Percentiles rank a stretch among this genome's conserved stretches.
phyloP scores from a whole-genome alignment of 2,797 vertebrate genomes.

The Nyctibius grandis region DNA sequence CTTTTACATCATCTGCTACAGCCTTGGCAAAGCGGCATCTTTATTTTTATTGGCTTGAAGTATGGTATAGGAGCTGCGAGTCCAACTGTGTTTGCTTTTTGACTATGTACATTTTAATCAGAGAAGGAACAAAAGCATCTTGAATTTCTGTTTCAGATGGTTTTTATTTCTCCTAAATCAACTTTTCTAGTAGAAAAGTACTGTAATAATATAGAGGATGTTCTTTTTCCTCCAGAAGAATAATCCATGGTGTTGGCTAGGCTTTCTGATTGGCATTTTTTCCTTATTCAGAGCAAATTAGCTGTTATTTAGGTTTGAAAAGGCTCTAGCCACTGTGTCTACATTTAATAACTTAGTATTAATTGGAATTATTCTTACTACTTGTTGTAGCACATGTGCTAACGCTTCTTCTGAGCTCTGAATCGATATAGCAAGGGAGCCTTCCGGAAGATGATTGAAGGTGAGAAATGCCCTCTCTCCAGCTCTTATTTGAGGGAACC shows the following conservation, averaged over 20 bases:
- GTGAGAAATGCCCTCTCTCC: not conserved
- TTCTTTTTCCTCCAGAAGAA: not conserved
- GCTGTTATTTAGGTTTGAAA: not conserved
- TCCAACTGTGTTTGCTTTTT: not conserved
- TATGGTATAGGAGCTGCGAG: not conserved
- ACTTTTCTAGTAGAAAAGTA: not conserved
- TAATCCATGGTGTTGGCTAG: not conserved
- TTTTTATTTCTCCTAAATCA: not conserved
- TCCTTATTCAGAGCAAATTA: not conserved
- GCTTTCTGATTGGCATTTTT: not conserved
- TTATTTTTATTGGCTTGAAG: not conserved
- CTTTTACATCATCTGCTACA: not conserved
- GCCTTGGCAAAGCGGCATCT: not conserved
- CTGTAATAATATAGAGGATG: not conserved
- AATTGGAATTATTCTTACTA: not conserved
- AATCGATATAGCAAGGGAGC: not conserved
- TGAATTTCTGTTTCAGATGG: not conserved
- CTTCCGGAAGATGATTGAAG: not conserved
- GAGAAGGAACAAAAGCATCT: not conserved
- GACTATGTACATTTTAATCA: not conserved
- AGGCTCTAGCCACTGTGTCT: not conserved
- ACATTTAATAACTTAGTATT: not conserved
- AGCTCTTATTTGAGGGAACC: not conserved
- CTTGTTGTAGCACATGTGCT: not conserved
- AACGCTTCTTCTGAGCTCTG: not conserved